These are phyloP conservation scores for Perodicticus potto DNA, from an alignment of 2,797 vertebrate species.

Conservation along the genomic window DNA sequence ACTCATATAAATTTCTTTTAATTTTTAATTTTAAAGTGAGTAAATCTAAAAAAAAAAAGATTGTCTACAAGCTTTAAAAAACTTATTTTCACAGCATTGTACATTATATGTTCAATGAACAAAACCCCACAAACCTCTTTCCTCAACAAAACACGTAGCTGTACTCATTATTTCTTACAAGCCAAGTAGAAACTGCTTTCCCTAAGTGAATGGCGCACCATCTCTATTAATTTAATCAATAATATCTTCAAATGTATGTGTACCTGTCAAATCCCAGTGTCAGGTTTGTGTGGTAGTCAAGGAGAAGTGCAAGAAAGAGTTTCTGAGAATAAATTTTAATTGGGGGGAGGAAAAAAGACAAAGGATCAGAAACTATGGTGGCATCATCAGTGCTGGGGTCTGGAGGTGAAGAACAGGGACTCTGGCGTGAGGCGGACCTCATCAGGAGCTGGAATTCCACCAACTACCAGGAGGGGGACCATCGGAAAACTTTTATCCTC, in stretches of 20 bases:
- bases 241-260: neutral
- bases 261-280: neutral
- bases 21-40: slow-evolving; percentile 10
- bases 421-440: neutral
- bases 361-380: neutral
- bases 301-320: neutral
- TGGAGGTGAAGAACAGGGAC: neutral
- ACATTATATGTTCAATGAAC: neutral
- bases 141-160: neutral
- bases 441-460: neutral
- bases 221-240: neutral
- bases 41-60: neutral
- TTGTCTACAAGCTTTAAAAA: slow-evolving; percentile 31
- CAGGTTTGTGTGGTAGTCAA: neutral
- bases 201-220: neutral
- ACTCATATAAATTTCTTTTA: neutral
- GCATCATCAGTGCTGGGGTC: no score
- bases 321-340: neutral
- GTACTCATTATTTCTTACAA: neutral
- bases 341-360: neutral
- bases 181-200: neutral
- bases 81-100: neutral
- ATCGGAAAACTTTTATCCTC: neutral
- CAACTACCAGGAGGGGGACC: no score
- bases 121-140: neutral